Conservation (phyloP, 1,140 invertebrate genomes). For the Stenopsyche tienmushanensis region DNA sequence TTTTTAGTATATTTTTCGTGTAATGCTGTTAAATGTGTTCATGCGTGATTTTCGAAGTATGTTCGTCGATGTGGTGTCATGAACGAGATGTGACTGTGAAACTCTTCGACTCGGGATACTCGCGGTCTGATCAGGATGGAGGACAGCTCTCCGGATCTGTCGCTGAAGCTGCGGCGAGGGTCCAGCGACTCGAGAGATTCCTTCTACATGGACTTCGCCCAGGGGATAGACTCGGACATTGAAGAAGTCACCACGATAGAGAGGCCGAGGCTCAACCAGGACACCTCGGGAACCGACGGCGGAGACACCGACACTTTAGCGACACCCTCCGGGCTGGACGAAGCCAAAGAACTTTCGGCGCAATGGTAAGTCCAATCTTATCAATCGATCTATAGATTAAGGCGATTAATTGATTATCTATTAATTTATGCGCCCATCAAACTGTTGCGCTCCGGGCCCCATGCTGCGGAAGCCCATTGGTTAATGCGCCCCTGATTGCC, state of each 20-base stretch:
- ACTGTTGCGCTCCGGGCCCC: too few relatives aligned
- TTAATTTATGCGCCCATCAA: too few relatives aligned
- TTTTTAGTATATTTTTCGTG: too few relatives aligned
- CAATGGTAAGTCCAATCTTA: conserved; percentile 44
- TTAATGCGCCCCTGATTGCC: too few relatives aligned
- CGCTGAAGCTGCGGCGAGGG: conserved; percentile 75
- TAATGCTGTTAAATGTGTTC: too few relatives aligned
- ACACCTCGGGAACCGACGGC: conserved; percentile 51
- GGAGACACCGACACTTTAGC: conserved; percentile 57
- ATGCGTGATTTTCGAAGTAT: neutral
- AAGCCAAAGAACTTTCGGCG: conserved; percentile 50
- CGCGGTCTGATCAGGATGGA: conserved; percentile 57
- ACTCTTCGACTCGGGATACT: neutral
- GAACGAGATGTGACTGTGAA: neutral
- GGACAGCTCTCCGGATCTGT: conserved; percentile 81
- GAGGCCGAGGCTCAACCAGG: conserved; percentile 45
- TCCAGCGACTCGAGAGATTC: conserved; percentile 83
- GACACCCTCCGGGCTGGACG: conserved; percentile 54
- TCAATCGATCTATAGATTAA: neutral
- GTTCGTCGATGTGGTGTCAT: neutral
- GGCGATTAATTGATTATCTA: neutral
- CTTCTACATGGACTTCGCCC: conserved; percentile 85
- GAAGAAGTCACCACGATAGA: conserved; percentile 74
- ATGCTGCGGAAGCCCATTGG: too few relatives aligned
- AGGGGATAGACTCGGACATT: conserved; percentile 85